Conservation (phyloP, 2,113 vertebrate species). For the Neogobius melanostomus region DNA sequence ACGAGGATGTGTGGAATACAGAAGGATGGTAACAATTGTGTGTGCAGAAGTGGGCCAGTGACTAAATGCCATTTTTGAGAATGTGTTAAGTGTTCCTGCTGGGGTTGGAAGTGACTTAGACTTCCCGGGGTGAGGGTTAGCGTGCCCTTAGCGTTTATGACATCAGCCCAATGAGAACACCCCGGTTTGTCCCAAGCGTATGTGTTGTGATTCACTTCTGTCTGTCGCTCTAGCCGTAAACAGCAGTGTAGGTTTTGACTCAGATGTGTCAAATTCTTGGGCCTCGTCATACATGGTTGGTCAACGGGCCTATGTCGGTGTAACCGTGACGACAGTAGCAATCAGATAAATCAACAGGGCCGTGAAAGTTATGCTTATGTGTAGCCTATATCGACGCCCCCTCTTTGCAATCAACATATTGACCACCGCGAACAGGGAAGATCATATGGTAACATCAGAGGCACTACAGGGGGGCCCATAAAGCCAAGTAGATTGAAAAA, state of each 20-base stretch:
- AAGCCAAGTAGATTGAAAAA: too few species aligned
- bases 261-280: constrained; percentile 3
- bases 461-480: too few species aligned
- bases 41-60: constrained; percentile 47
- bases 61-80: constrained; percentile 57
- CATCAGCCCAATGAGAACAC: constrained; percentile 49
- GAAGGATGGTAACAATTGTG: constrained; percentile 42
- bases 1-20: neutral
- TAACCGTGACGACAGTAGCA: neutral
- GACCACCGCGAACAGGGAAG: neutral
- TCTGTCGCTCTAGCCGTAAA: constrained; percentile 41
- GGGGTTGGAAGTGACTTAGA: constrained; percentile 60
- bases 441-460: too few species aligned
- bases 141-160: constrained; percentile 3
- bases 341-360: neutral
- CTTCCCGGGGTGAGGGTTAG: constrained; percentile 34
- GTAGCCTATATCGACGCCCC: neutral
- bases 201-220: constrained; percentile 66
- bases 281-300: neutral
- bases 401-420: too few species aligned
- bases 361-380: neutral
- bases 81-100: constrained; percentile 66
- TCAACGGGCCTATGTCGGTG: neutral
- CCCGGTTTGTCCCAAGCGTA: constrained; percentile 42
- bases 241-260: neutral